These are phyloP conservation scores for Cybosia mesomella DNA, from an alignment of 2,888 invertebrate genomes.

Conservation along the genomic window DNA sequence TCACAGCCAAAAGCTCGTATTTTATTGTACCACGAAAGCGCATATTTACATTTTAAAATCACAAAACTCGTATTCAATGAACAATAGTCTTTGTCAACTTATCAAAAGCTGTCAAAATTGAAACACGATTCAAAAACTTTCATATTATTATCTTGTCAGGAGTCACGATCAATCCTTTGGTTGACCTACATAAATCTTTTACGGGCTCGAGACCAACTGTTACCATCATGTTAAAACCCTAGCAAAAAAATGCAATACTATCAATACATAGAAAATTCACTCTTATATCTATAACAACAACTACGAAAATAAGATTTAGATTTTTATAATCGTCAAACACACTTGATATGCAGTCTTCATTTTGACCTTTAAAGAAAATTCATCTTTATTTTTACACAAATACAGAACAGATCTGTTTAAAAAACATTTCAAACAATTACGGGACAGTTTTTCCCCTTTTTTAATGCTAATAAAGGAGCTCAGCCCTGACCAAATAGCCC, in stretches of 20 bases:
- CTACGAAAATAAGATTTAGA: background rate
- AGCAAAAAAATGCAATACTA: background rate
- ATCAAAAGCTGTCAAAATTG: constrained; percentile 29
- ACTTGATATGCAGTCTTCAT: background rate
- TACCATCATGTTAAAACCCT: constrained; percentile 15
- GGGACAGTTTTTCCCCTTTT: constrained; percentile 61
- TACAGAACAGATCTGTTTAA: background rate
- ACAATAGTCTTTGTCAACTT: constrained; percentile 9
- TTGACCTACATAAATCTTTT: constrained; percentile 68
- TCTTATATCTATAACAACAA: background rate
- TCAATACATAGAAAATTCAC: constrained; percentile 5
- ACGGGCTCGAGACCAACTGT: constrained; percentile 45
- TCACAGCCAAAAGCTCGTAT: background rate
- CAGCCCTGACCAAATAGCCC: constrained; percentile 49
- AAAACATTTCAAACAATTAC: background rate
- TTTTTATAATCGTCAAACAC: background rate
- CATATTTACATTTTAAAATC: background rate
- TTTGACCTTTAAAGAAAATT: constrained; percentile 4
- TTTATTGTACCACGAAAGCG: background rate
- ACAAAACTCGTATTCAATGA: constrained; percentile 7
- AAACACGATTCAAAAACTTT: constrained; percentile 32
- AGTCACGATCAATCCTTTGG: constrained; percentile 41
- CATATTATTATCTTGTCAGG: constrained; percentile 48
- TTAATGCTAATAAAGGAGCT: constrained; percentile 67
- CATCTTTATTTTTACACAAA: fast-evolving